Base-by-base conservation (phyloP, 2,797 vertebrate species). In the Halcyon badia region DNA sequence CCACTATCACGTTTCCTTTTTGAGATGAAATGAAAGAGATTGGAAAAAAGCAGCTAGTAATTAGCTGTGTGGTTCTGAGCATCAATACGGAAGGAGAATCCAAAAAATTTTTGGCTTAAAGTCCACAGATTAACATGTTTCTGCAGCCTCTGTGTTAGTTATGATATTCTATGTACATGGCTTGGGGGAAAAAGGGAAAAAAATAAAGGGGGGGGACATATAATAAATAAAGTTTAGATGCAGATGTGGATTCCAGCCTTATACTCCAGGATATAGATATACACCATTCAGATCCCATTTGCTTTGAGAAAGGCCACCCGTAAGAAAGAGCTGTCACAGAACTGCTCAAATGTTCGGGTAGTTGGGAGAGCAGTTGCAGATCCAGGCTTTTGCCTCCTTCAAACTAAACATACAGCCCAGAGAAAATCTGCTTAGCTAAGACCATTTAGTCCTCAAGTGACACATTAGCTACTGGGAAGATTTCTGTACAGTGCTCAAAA, bases 31-130 rank as follows among this genome's bases (percentile, higher is more conserved):
- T 33, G 13, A 78, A 84, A 75, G 49, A 82, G 37, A 25, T 1
- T 77, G 56, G 69, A 52, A 82, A 78, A 94, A 94, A 58, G 57
- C 54, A 90, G 46, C 81, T 87, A 90, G 39, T 33, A 83, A 89
- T 90, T 69, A 94, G 24, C 46, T 72, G 35, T 21, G 42, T 46
- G 68, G 48, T 72, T 84, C 70, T 83, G 42, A 61, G 48, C 39
- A 71, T 33, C 64, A 37, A 5, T 26, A 42, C 16, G 75, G 61
- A 62, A 62, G n/a, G 31, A 88, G 11, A 85, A 87, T 13, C 51
- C 42, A 62, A 87, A 68, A 31, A 64, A 39, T 9, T 35, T 35
- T 14, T 54, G 26, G 22, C 28, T 73, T 81, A 6, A 66, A 60
- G 62, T 62, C 87, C 69, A 64, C 19, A 37, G 13, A 52, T 64